phyloP scores from a whole-genome alignment of 2,888 invertebrate species.

The Lasioglossum pauxillum region DNA sequence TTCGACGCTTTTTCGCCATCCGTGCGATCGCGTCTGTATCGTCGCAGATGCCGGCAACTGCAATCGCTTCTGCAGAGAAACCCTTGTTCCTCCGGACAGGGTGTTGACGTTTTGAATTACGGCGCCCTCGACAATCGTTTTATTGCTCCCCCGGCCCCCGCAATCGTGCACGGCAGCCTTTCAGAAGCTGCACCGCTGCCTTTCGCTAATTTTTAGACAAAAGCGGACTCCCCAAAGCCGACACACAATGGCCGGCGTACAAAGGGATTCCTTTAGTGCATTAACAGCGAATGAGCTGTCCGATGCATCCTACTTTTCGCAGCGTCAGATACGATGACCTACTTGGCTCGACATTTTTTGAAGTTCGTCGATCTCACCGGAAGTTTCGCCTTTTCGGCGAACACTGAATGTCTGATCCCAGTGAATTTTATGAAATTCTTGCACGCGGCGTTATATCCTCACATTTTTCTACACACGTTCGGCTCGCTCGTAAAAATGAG shows the following conservation, averaged over 20 bases:
- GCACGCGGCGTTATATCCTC: not conserved
- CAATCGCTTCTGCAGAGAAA: conserved; percentile 23
- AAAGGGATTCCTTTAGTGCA: not conserved
- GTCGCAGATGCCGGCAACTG: conserved; percentile 23
- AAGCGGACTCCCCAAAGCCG: not conserved
- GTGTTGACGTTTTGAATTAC: conserved; percentile 11
- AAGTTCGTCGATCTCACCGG: not conserved
- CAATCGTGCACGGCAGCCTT: not conserved
- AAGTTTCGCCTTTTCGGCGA: no score
- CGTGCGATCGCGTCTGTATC: conserved; percentile 9
- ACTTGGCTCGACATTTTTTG: not conserved
- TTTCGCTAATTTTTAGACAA: conserved; percentile 2
- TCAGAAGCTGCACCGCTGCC: not conserved
- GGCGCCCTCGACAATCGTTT: not conserved
- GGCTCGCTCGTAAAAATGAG: not conserved
- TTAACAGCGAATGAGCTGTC: not conserved
- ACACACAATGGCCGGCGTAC: not conserved
- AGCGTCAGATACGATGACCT: not conserved
- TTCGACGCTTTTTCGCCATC: conserved; percentile 35
- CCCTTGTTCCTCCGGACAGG: conserved; percentile 8
- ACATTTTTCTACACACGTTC: not conserved
- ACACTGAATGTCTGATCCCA: not conserved
- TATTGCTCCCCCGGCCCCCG: not conserved
- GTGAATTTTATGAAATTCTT: not conserved
- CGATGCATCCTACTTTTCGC: not conserved